Evolutionary conservation across 2,888 invertebrate species (phyloP), one percentile per base, ranked within the genome.

Genomic region (Melitaea athalia): DNA sequence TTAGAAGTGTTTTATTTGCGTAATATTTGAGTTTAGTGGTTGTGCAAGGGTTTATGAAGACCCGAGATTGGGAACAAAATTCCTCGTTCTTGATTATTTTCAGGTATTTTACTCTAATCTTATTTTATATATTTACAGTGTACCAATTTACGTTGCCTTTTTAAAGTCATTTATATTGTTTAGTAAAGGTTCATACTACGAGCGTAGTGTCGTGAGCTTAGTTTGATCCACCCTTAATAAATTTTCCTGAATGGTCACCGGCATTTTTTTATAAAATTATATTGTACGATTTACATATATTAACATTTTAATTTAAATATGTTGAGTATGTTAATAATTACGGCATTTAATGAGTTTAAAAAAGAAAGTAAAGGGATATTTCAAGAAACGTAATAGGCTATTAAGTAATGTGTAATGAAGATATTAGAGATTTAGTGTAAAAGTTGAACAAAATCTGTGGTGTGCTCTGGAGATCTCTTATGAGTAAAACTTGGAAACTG

Each of bases 21-120:
- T 85, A 83, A 78, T 79, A 79, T 81, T 87, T 85, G 81, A 81
- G 84, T 85, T 87, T 79, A 82, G 88, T 89, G 86, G 81, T 87
- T 87, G 88, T 88, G 86, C 84, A 87, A 87, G 91, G 89, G 89
- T 90, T 90, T 87, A 81, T 83, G 81, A 71, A 72, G 72, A 71
- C 75, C 71, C 69, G 70, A 75, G 75, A 74, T 72, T 76, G 72
- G 72, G 69, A 69, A 68, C 68, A 64, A 57, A 63, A 64, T 61
- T 60, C 64, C 63, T 65, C 69, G 60, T 67, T 63, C 45, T 33
- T n/a, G 69, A 60, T 66, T 57, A 63, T 63, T 60, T 69, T 55
- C 38, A 47, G 24, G 55, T 42, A 47, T 47, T 42, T 61, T 62
- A 31, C 33, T 57, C 47, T 12, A 11, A 66, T n/a, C n/a, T n/a